Evolutionary conservation across 2,113 vertebrate genomes (phyloP).

Genomic region (Strigops habroptila): DNA sequence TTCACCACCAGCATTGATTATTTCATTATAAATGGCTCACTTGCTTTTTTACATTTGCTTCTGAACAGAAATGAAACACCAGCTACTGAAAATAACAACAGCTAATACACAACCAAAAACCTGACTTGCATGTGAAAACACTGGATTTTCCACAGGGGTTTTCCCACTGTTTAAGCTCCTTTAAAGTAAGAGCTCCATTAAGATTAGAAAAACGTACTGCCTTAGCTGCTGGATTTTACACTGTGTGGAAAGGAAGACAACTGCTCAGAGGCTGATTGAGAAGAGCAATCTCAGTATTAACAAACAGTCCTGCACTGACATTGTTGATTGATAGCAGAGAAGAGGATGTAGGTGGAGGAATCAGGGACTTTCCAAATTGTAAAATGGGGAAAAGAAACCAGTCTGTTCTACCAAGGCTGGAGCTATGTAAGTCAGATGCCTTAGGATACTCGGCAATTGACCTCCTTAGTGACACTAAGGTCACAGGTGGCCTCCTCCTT

Average conservation of each 20-base stretch:
- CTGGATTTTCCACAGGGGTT: conserved; percentile 55
- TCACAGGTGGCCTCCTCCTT: not conserved
- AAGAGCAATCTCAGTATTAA: not conserved
- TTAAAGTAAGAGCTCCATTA: conserved; percentile 25
- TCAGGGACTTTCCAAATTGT: conserved; percentile 12
- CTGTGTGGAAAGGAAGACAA: not conserved
- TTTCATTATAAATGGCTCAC: conserved; percentile 54
- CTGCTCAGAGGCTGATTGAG: not conserved
- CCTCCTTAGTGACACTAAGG: not conserved
- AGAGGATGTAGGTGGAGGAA: not conserved
- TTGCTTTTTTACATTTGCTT: conserved; percentile 53
- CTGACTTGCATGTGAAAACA: conserved; percentile 54
- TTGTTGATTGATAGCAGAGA: not conserved
- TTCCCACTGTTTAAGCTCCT: conserved; percentile 51
- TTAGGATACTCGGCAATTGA: not conserved
- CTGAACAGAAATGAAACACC: conserved; percentile 46
- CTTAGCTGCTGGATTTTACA: not conserved
- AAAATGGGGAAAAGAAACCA: conserved; percentile 29
- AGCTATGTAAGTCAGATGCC: not conserved
- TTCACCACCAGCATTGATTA: conserved; percentile 53
- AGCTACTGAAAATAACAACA: conserved; percentile 51
- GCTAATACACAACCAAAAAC: conserved; percentile 18
- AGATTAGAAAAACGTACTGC: conserved; percentile 21
- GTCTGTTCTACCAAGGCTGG: not conserved
- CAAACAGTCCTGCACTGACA: not conserved